A percentile compares a stretch with the other conserved stretches of the same genome.
These are phyloP conservation scores for Limnephilus rhombicus DNA, from an alignment of 2,888 invertebrate genomes.

Conservation along the genomic window DNA sequence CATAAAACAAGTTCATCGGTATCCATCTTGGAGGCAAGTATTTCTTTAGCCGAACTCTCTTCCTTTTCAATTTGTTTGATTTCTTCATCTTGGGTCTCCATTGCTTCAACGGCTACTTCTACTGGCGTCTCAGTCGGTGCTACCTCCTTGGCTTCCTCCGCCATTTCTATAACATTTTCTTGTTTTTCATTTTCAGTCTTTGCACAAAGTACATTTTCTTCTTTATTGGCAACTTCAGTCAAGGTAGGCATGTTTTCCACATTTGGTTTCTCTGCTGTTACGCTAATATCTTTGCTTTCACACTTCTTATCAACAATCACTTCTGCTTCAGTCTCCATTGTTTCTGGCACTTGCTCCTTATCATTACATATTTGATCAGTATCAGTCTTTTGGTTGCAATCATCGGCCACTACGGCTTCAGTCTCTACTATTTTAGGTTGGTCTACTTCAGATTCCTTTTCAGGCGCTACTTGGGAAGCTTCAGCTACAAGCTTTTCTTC, in stretches of 20 bases:
- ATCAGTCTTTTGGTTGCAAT: constrained; percentile 65
- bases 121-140: constrained; percentile 61
- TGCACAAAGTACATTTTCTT: constrained; percentile 66
- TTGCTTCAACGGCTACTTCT: constrained; percentile 51
- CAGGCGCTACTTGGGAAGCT: neutral
- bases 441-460: constrained; percentile 55
- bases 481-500: constrained; percentile 59
- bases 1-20: neutral
- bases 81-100: constrained; percentile 68
- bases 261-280: constrained; percentile 7
- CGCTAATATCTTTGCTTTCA: constrained; percentile 52
- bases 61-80: constrained; percentile 8
- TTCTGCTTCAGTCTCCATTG: constrained; percentile 62
- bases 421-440: constrained; percentile 67
- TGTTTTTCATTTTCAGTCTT: constrained; percentile 67
- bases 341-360: constrained; percentile 59
- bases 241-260: constrained; percentile 27
- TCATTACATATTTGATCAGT: constrained; percentile 60
- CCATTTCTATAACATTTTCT: constrained; percentile 57
- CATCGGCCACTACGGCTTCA: constrained; percentile 64
- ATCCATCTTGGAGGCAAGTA: neutral
- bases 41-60: constrained; percentile 7
- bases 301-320: constrained; percentile 36
- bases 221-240: constrained; percentile 63
- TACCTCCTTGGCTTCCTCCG: constrained; percentile 67